A percentile compares a stretch with the other conserved stretches of the same genome.
phyloP scores from a whole-genome alignment of 2,797 vertebrate genomes.

The Silurus lanzhouensis region DNA sequence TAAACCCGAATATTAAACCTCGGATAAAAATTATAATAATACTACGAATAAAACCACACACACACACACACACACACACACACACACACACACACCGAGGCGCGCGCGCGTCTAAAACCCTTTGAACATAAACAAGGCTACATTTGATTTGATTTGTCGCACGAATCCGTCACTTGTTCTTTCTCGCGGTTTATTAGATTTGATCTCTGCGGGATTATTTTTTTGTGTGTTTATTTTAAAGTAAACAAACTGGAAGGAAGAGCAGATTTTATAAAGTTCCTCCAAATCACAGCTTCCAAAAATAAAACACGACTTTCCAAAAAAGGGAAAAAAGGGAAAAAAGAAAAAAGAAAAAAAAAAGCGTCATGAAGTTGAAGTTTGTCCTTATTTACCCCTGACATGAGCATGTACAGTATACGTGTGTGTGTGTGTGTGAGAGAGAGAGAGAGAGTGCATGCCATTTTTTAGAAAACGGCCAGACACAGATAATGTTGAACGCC shows the following conservation, averaged over 20 bases:
- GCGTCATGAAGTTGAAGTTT: slow-evolving; percentile 25
- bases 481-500: slow-evolving; percentile 60
- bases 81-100: neutral
- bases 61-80: neutral
- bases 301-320: slow-evolving; percentile 30
- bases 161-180: neutral
- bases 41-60: neutral
- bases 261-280: slow-evolving; percentile 19
- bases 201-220: neutral
- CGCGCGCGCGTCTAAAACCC: neutral
- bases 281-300: neutral
- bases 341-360: neutral
- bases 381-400: slow-evolving; percentile 21
- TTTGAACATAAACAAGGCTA: neutral
- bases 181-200: too few species aligned
- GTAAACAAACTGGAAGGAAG: slow-evolving; percentile 2
- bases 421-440: neutral
- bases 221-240: neutral
- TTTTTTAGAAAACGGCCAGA: slow-evolving; percentile 54
- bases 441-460: neutral
- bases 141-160: neutral
- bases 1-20: neutral
- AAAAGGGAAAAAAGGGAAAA: neutral
- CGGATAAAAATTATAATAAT: neutral
- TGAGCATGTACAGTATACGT: neutral